Evolutionary conservation across 1,140 invertebrate species (phyloP).

Genomic region (Zaprionus nigranus): DNA sequence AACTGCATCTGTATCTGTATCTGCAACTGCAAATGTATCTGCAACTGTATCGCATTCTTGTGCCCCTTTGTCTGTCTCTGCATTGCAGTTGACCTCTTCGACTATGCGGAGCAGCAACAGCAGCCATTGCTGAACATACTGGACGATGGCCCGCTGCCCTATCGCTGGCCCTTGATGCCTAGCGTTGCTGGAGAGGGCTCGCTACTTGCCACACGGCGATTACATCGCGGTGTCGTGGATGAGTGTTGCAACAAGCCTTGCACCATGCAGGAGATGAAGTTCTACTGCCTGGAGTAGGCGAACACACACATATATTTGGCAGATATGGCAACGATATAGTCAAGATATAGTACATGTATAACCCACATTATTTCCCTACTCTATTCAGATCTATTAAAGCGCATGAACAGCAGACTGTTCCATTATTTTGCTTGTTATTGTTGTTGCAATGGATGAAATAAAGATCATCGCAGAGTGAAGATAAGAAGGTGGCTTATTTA

Average conservation of each 20-base stretch:
- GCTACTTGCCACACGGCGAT: slow-evolving; percentile 37
- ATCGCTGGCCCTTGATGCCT: neutral
- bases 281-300: slow-evolving; percentile 44
- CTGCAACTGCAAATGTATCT: neutral
- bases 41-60: slow-evolving; percentile 10
- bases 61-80: slow-evolving; percentile 12
- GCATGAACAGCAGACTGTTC: slow-evolving; percentile 14
- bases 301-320: neutral
- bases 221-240: slow-evolving; percentile 50
- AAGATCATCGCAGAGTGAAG: slow-evolving; percentile 8
- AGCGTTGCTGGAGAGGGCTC: slow-evolving; percentile 19
- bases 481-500: slow-evolving; percentile 4
- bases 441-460: slow-evolving; percentile 16
- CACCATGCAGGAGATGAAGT: neutral
- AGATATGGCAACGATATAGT: neutral
- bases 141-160: neutral
- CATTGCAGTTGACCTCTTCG: slow-evolving; percentile 58
- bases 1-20: neutral
- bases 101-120: slow-evolving; percentile 54
- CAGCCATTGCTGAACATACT: neutral
- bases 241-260: slow-evolving; percentile 54
- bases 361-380: neutral
- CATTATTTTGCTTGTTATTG: neutral
- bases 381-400: slow-evolving; percentile 27
- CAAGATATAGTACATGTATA: neutral